Base-by-base conservation (phyloP, 2,113 vertebrate species). In the Dermatemys mawii region DNA sequence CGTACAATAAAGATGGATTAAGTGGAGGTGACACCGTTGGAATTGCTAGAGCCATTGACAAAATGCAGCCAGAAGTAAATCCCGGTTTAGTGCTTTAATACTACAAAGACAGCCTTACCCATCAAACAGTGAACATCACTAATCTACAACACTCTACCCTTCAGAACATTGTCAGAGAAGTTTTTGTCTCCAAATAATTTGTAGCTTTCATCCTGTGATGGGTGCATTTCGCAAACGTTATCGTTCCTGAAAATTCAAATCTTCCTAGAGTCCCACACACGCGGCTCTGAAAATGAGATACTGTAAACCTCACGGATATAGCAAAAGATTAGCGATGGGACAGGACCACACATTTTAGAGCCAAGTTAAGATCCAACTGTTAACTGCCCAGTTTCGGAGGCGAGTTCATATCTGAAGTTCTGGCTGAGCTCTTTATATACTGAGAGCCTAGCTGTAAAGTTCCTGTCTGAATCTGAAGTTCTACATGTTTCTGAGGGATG, bases 1-100 rank as follows among this genome's bases (percentile, higher is more conserved):
- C 7, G 4, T 3, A 24, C 3, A 27, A 44, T 44, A 53, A 38
- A 87, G 54, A 88, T 1, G 5, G 12, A 88, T 13, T 76, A 27
- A 73, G 3, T 50, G 81, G 41, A 8, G 17, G 53, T 0, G 0
- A 50, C 29, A 73, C 8, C 35, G 7, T 0, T n/a, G 54, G 53
- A 75, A 86, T 63, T 14, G 46, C 41, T 63, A 13, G 24, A 4
- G 49, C 5, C 1, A 10, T 2, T 17, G 11, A 26, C 11, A 21
- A 14, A 80, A 82, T 16, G 6, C 83, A 78, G 54, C 44, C 54
- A 38, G n/a, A 44, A 41, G 85, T 11, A 24, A 4, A 7, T 26
- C 4, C 29, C 8, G 9, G 12, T 11, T 53, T 70, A 1, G 2
- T 7, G 5, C 1, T 5, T 48, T 16, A 26, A 10, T 8, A 12